A percentile compares a stretch with the other conserved stretches of the same genome.
Conservation (phyloP, 2,888 invertebrate genomes). For the Pedicia rivosa region DNA sequence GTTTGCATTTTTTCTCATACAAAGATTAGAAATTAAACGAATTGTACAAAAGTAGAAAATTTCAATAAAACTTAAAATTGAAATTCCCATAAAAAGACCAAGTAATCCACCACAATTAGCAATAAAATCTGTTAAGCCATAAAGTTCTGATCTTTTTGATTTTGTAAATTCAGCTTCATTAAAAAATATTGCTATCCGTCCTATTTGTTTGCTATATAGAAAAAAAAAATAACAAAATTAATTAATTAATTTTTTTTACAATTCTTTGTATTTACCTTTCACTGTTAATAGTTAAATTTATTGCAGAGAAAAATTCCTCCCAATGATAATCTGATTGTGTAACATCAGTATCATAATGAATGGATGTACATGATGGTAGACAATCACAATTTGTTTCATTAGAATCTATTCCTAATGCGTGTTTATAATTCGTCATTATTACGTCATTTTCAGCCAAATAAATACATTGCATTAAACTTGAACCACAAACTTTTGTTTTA, state of each 20-base stretch:
- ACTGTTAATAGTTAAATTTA: no score
- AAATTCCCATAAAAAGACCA: not conserved
- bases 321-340: no score
- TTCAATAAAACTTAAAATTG: not conserved
- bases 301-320: no score
- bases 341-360: constrained; percentile 54
- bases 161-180: not conserved
- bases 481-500: constrained; percentile 27
- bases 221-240: no score
- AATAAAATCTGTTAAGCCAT: not conserved
- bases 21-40: not conserved
- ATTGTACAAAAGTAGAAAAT: not conserved
- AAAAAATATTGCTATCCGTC: no score
- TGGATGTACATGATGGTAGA: constrained; percentile 40
- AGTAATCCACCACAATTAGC: no score
- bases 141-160: not conserved
- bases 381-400: no score
- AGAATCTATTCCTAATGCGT: no score
- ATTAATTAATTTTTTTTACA: no score
- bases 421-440: constrained; percentile 22
- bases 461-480: constrained; percentile 23
- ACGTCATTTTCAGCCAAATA: constrained; percentile 25
- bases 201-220: no score
- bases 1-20: no score
- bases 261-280: no score